phyloP scores from a whole-genome alignment of 2,797 vertebrate genomes.

The Sebastes minor region DNA sequence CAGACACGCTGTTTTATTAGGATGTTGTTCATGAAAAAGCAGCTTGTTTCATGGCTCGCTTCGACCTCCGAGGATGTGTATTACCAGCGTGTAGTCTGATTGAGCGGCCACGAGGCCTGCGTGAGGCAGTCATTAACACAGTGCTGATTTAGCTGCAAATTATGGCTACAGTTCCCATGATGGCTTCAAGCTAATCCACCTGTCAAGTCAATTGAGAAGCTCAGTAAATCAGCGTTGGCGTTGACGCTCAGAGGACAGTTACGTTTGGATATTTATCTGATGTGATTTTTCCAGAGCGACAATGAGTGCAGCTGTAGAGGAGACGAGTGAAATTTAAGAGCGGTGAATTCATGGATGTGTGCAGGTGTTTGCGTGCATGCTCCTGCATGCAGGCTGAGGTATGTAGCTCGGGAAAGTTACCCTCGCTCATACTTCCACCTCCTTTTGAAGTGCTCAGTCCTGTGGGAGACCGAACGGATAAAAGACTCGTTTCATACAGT shows the following conservation, averaged over 20 bases:
- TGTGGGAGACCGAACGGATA: not conserved
- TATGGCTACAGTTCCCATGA: slow-evolving; percentile 63
- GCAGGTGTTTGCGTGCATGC: slow-evolving; percentile 47
- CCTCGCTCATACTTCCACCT: not conserved
- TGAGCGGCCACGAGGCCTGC: slow-evolving; percentile 33
- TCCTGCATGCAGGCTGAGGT: slow-evolving; percentile 46
- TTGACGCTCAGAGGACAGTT: slow-evolving; percentile 57
- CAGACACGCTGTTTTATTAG: slow-evolving; percentile 1
- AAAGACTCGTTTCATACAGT: not conserved
- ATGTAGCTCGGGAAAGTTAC: slow-evolving; percentile 39
- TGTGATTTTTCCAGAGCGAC: slow-evolving; percentile 37
- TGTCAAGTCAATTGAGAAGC: slow-evolving; percentile 64
- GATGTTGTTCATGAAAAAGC: slow-evolving; percentile 19
- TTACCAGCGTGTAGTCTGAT: slow-evolving; percentile 20
- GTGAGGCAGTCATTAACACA: slow-evolving; percentile 55
- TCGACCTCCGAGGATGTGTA: slow-evolving; percentile 46
- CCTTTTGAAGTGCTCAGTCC: not conserved
- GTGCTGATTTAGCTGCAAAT: slow-evolving; percentile 63
- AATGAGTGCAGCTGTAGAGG: slow-evolving; percentile 27
- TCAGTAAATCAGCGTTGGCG: slow-evolving; percentile 57
- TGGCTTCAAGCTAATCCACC: slow-evolving; percentile 66
- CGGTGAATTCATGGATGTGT: not conserved
- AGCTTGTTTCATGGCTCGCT: slow-evolving; percentile 17
- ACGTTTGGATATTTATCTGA: slow-evolving; percentile 52
- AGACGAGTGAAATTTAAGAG: slow-evolving; percentile 9